Percentiles rank a stretch among this genome's conserved stretches.
These are phyloP conservation scores for Drosophila virilis DNA, from an alignment of 1,140 invertebrate species.

Conservation along the genomic window DNA sequence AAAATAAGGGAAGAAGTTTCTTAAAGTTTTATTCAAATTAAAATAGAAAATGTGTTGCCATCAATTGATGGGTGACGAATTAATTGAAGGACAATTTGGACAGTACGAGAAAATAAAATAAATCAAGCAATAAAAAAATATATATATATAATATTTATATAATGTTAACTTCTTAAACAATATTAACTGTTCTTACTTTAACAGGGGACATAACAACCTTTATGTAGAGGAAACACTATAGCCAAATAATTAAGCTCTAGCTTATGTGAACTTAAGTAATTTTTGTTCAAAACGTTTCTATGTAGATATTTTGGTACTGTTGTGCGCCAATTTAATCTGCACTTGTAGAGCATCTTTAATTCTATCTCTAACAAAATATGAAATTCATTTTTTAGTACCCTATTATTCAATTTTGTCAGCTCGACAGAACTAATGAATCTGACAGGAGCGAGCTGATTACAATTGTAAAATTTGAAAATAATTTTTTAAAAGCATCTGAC, in stretches of 20 bases:
- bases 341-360: too few species aligned
- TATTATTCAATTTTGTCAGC: conserved; percentile 46
- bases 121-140: too few species aligned
- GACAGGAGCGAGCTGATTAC: conserved; percentile 23
- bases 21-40: conserved; percentile 53
- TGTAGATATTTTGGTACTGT: conserved; percentile 34
- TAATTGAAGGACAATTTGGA: conserved; percentile 62
- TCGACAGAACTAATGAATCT: conserved; percentile 51
- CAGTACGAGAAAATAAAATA: not conserved
- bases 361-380: too few species aligned
- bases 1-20: conserved; percentile 47
- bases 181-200: too few species aligned
- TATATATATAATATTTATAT: too few species aligned
- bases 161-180: too few species aligned
- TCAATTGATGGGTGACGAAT: conserved; percentile 64
- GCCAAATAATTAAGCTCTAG: not conserved
- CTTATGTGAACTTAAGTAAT: conserved; percentile 19
- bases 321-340: conserved; percentile 17
- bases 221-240: not conserved
- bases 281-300: conserved; percentile 52
- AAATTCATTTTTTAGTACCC: conserved; percentile 35
- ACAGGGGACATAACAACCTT: too few species aligned
- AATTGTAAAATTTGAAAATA: conserved; percentile 47
- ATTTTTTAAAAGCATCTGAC: conserved; percentile 61
- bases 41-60: conserved; percentile 78